Base-by-base conservation (phyloP, 2,797 vertebrate species). In the Salarias fasciatus region DNA sequence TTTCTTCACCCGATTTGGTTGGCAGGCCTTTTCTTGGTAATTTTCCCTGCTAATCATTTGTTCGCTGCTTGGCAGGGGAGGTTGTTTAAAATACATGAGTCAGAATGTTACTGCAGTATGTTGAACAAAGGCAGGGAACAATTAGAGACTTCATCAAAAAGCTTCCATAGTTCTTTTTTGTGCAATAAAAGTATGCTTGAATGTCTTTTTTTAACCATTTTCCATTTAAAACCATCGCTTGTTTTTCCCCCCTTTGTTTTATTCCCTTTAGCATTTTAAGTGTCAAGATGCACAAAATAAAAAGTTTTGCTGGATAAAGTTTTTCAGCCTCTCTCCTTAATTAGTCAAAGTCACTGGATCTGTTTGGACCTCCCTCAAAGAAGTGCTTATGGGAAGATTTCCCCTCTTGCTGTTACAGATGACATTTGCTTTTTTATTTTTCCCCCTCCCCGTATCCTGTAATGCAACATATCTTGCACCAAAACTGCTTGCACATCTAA, bases 1-100 rank as follows among this genome's bases (percentile, higher is more conserved):
- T 86, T 82, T 84, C 80, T 86, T 87, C 83, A 76, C 77, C 69
- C 64, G 81, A 48, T 86, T 86, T 79, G 55, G 70, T 77, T 87
- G 84, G 82, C 79, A 82, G 57, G 72, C 63, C 60, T 71, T 84
- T 80, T 56, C 68, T 63, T 60, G 54, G 59, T 90, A 90, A 90
- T 90, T 86, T 75, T 88, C 61, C 58, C 62, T 49, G 63, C 72
- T 89, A 86, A 87, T 86, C 72, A 58, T 82, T 80, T 82, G 63
- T 82, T 87, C 80, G 86, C 86, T 77, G 74, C 72, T 65, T 79
- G 49, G 79, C 79, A 82, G 79, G 84, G 69, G 46, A 64, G 42
- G 45, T 46, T 56, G 84, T 79, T 86, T 80, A 80, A 79, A 79
- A 62, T 52, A 63, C 40, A 69, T 64, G 31, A 51, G 69, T 64